phyloP scores from a whole-genome alignment of 2,113 vertebrate genomes.

The Calidris pugnax region DNA sequence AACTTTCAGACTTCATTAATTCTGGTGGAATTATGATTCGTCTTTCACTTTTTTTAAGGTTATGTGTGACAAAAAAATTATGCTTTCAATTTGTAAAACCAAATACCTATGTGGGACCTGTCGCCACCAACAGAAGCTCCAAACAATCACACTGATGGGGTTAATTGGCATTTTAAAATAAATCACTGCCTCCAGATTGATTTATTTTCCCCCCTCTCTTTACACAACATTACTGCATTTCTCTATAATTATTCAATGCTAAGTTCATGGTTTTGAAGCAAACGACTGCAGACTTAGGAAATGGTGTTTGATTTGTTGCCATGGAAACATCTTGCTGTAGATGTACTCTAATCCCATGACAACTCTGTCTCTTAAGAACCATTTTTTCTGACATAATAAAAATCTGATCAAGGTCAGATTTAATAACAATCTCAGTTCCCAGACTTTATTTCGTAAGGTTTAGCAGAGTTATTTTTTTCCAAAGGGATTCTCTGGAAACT shows the following conservation, averaged over 20 bases:
- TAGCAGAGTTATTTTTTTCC: slow-evolving; percentile 53
- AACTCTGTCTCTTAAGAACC: slow-evolving; percentile 80
- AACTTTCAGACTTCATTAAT: slow-evolving; percentile 79
- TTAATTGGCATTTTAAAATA: slow-evolving; percentile 81
- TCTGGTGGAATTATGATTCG: slow-evolving; percentile 71
- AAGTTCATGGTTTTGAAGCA: slow-evolving; percentile 80
- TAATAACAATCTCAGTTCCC: slow-evolving; percentile 81
- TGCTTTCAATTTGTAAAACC: slow-evolving; percentile 75
- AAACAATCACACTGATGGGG: slow-evolving; percentile 72
- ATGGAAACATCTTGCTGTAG: slow-evolving; percentile 83
- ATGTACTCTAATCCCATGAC: slow-evolving; percentile 84
- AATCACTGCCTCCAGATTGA: slow-evolving; percentile 76
- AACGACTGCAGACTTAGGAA: slow-evolving; percentile 78
- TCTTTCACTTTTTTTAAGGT: slow-evolving; percentile 71
- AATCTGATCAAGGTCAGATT: slow-evolving; percentile 84
- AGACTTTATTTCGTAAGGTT: slow-evolving; percentile 67
- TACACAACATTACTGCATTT: slow-evolving; percentile 76
- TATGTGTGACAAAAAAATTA: slow-evolving; percentile 73
- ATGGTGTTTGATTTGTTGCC: slow-evolving; percentile 85
- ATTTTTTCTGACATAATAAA: slow-evolving; percentile 83
- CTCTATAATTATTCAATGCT: slow-evolving; percentile 82
- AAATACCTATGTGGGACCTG: slow-evolving; percentile 65
- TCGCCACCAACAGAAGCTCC: slow-evolving; percentile 55
- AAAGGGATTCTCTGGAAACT: slow-evolving; percentile 66
- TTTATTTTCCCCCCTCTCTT: slow-evolving; percentile 69